Evolutionary conservation across 2,113 vertebrate species (phyloP).

Genomic region (Mesembrinibis cayennensis): DNA sequence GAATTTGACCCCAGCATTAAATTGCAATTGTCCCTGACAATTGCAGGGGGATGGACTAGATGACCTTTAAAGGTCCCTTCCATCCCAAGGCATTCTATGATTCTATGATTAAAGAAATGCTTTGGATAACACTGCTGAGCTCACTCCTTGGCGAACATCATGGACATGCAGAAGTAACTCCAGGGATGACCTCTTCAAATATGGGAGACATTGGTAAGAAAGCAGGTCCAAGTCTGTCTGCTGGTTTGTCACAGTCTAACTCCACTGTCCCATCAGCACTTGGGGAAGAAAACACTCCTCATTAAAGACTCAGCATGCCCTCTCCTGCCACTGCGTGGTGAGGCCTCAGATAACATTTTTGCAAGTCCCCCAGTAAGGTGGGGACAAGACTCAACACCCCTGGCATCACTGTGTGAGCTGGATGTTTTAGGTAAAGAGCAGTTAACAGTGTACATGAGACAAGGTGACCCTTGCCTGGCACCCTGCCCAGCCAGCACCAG

Average conservation of each 20-base stretch:
- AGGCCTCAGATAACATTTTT: neutral
- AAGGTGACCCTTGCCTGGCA: neutral
- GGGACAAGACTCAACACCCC: neutral
- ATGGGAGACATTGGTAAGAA: neutral
- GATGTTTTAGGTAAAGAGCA: neutral
- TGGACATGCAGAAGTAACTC: neutral
- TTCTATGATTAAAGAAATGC: neutral
- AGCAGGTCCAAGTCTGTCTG: neutral
- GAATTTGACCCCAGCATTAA: neutral
- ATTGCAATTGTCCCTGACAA: too few species aligned
- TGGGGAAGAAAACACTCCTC: neutral
- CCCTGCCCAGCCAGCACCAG: neutral
- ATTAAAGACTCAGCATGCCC: neutral
- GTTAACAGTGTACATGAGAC: accelerated
- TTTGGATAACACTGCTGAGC: neutral
- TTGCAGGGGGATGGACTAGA: too few species aligned
- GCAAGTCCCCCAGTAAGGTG: neutral
- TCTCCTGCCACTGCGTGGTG: neutral
- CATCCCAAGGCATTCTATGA: too few species aligned
- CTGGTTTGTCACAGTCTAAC: neutral
- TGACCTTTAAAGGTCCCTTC: too few species aligned
- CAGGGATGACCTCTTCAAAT: neutral
- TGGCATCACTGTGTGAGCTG: neutral
- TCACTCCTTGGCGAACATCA: neutral
- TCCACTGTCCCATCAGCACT: neutral